Conservation (phyloP, 2,113 vertebrate genomes). For the Paramormyrops kingsleyae region DNA sequence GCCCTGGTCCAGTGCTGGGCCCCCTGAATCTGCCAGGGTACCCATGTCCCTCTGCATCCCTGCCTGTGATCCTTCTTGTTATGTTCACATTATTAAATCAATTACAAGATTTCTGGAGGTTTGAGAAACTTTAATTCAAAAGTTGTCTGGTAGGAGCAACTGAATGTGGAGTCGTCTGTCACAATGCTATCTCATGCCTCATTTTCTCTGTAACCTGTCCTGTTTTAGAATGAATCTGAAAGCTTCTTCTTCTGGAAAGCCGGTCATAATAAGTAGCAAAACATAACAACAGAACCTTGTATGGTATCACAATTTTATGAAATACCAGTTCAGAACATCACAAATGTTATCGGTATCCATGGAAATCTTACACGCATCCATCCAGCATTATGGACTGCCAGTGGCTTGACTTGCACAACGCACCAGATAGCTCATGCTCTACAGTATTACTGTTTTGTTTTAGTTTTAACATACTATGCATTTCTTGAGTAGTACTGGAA, state of each 20-base stretch:
- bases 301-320: background rate
- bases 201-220: background rate
- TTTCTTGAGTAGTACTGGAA: background rate
- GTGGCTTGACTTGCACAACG: background rate
- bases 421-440: background rate
- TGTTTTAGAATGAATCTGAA: background rate
- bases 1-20: too few relatives aligned
- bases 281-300: background rate
- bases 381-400: background rate
- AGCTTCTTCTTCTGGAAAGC: background rate
- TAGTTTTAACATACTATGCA: background rate
- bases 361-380: background rate
- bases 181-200: background rate
- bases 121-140: background rate
- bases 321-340: background rate
- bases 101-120: background rate
- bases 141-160: background rate
- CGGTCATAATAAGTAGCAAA: background rate
- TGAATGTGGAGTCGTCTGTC: background rate
- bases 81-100: background rate
- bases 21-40: background rate
- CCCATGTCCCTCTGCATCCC: background rate
- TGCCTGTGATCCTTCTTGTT: background rate
- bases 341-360: background rate
- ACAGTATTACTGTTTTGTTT: background rate